These are phyloP conservation scores for Miniopterus natalensis DNA, from an alignment of 2,113 vertebrate species.

Conservation along the genomic window DNA sequence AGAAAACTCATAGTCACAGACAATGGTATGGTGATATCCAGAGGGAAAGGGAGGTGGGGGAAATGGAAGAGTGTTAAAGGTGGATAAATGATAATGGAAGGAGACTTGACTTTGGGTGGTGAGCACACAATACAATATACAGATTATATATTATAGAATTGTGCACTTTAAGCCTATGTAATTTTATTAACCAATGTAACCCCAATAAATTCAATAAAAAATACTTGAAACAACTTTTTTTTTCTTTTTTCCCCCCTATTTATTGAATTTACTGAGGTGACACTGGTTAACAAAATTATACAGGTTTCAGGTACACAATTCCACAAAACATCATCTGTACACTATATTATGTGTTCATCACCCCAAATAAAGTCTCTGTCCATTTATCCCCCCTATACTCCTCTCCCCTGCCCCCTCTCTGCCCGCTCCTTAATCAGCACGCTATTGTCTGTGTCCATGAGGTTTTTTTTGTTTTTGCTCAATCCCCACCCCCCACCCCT, in stretches of 20 bases:
- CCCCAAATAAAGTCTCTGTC: not conserved
- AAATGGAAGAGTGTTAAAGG: too few species aligned
- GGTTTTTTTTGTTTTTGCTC: not conserved
- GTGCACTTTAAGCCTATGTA: too few species aligned
- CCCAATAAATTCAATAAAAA: too few species aligned
- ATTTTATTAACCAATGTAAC: too few species aligned
- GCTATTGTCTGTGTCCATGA: not conserved
- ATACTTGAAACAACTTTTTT: not conserved
- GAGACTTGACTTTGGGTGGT: too few species aligned
- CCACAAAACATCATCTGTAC: not conserved
- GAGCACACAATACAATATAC: too few species aligned
- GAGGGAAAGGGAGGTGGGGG: too few species aligned
- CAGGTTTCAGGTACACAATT: not conserved
- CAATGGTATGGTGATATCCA: too few species aligned
- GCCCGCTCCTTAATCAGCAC: not conserved
- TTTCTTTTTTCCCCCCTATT: not conserved
- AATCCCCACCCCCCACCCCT: too few species aligned
- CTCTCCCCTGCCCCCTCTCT: not conserved
- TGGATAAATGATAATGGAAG: too few species aligned
- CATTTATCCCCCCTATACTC: not conserved
- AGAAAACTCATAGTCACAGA: too few species aligned
- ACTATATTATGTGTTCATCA: not conserved
- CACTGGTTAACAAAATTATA: not conserved
- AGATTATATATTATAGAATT: too few species aligned
- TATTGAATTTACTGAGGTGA: not conserved